A percentile compares a stretch with the other conserved stretches of the same genome.
Evolutionary conservation across 1,140 invertebrate species (phyloP).

Genomic region (Rhysida immarginata): DNA sequence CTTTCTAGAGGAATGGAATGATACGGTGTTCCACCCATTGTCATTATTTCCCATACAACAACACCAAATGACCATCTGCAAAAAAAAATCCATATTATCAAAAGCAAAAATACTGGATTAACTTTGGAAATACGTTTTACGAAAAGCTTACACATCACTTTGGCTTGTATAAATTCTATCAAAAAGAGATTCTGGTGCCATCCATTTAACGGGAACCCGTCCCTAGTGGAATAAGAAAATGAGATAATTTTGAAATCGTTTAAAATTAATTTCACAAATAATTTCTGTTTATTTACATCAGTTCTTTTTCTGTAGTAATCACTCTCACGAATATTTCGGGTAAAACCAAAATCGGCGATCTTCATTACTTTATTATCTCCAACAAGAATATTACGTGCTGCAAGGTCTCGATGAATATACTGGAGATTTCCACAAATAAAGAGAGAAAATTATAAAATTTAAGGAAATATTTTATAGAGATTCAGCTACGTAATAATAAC

Average conservation of each 20-base stretch:
- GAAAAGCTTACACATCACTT: conserved; percentile 77
- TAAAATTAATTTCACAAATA: too few species aligned
- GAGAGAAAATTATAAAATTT: conserved; percentile 15
- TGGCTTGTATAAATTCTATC: conserved; percentile 87
- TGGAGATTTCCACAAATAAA: conserved; percentile 32
- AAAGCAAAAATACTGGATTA: too few species aligned
- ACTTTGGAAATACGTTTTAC: too few species aligned
- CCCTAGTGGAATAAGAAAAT: too few species aligned
- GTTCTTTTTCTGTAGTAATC: conserved; percentile 96
- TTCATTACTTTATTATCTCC: conserved; percentile 82
- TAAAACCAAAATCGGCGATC: conserved; percentile 95
- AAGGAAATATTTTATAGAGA: conserved; percentile 4
- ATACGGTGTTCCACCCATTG: conserved; percentile 78
- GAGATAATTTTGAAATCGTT: conserved; percentile 1
- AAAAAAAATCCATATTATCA: too few species aligned
- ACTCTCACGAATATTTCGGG: conserved; percentile 79
- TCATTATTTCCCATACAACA: conserved; percentile 89
- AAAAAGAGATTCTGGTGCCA: conserved; percentile 94
- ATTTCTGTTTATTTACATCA: conserved; percentile 48
- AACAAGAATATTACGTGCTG: conserved; percentile 91
- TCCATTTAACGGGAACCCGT: conserved; percentile 92
- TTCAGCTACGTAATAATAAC: neutral
- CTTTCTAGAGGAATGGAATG: conserved; percentile 68
- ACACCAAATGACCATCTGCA: conserved; percentile 82
- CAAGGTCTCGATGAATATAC: conserved; percentile 94